A percentile compares a stretch with the other conserved stretches of the same genome.
Conservation (phyloP, 2,888 invertebrate genomes). For the Apeira syringaria region DNA sequence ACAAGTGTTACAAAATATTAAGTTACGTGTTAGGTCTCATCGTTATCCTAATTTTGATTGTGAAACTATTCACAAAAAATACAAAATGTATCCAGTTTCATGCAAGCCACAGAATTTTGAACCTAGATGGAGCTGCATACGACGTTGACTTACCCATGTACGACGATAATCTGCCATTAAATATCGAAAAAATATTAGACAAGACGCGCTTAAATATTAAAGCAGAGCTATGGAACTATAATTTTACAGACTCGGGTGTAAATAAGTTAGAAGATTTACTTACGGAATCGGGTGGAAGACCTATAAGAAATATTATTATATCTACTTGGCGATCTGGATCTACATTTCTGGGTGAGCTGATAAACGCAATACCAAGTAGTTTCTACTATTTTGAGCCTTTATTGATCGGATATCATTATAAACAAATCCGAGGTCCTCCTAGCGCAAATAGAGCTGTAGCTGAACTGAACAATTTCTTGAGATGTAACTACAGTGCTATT, state of each 20-base stretch:
- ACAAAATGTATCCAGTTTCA: too few relatives aligned
- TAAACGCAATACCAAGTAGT: constrained; percentile 93
- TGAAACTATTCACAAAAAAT: background rate
- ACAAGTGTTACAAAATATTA: background rate
- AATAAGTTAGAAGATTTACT: constrained; percentile 86
- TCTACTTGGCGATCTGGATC: constrained; percentile 96
- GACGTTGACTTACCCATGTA: constrained; percentile 46
- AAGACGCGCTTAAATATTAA: constrained; percentile 62
- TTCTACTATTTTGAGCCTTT: constrained; percentile 96
- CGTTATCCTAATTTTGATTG: background rate
- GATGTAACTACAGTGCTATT: constrained; percentile 90
- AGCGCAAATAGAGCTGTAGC: constrained; percentile 86
- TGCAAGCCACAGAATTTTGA: background rate
- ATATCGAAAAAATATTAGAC: constrained; percentile 28
- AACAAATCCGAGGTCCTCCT: constrained; percentile 89
- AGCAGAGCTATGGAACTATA: constrained; percentile 63
- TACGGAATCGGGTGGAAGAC: constrained; percentile 87
- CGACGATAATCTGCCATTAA: too few relatives aligned
- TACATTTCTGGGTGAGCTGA: constrained; percentile 93
- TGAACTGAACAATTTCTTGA: constrained; percentile 88
- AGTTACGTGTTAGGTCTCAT: background rate
- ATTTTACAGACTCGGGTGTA: constrained; percentile 59
- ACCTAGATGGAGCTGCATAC: background rate
- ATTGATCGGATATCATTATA: constrained; percentile 91
- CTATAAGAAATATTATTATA: constrained; percentile 89